phyloP scores from a whole-genome alignment of 2,888 invertebrate species.

The Pandemis corylana region DNA sequence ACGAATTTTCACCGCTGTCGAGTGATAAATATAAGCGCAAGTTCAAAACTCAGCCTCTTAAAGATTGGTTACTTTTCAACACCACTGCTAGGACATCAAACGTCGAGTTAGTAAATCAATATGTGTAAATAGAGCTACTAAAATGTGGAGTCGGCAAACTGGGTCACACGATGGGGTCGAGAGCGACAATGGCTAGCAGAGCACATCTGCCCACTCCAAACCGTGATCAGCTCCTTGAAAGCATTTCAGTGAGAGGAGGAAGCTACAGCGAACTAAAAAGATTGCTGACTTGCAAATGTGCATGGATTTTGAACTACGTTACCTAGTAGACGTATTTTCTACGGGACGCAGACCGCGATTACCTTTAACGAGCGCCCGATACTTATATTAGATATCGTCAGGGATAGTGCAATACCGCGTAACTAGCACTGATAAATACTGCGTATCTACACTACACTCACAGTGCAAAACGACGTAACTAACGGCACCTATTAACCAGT shows the following conservation, averaged over 20 bases:
- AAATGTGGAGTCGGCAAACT: constrained; percentile 56
- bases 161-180: constrained; percentile 60
- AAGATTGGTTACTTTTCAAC: constrained; percentile 15
- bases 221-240: constrained; percentile 57
- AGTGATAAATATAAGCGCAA: not conserved
- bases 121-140: constrained; percentile 50
- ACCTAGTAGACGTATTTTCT: too few relatives aligned
- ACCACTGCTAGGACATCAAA: constrained; percentile 27
- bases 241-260: constrained; percentile 28
- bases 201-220: constrained; percentile 59
- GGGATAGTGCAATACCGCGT: too few relatives aligned
- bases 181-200: constrained; percentile 60
- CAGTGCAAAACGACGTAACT: too few relatives aligned
- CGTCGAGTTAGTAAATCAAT: constrained; percentile 47
- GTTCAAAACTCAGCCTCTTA: not conserved
- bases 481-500: too few relatives aligned
- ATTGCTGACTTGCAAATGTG: constrained; percentile 3
- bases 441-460: too few relatives aligned
- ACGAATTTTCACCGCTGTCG: not conserved
- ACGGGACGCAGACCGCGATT: too few relatives aligned
- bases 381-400: too few relatives aligned
- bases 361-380: too few relatives aligned
- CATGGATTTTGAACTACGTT: not conserved
- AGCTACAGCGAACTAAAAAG: not conserved
- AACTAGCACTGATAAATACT: too few relatives aligned